These are phyloP conservation scores for Clarias batrachus DNA, from an alignment of 2,113 vertebrate genomes.

Conservation along the genomic window DNA sequence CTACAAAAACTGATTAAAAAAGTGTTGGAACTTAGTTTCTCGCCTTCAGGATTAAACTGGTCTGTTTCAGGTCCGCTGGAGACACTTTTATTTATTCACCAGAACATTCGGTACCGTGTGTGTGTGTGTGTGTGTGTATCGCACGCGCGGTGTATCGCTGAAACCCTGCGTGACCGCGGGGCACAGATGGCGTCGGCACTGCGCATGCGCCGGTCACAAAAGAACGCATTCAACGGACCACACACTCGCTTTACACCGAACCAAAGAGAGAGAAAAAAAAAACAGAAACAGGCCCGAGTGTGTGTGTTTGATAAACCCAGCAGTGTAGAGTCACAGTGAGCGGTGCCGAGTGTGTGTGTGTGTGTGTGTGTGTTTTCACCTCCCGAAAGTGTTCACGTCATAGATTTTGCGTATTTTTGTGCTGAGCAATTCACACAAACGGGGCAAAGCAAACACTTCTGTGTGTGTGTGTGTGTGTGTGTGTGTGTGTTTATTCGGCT, in stretches of 20 bases:
- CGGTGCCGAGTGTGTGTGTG: background rate
- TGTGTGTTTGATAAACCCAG: background rate
- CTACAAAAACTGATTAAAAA: too few species aligned
- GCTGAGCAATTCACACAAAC: background rate
- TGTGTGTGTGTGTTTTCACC: background rate
- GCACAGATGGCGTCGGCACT: slow-evolving; percentile 23
- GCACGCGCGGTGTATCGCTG: background rate
- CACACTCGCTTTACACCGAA: background rate
- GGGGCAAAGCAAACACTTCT: background rate
- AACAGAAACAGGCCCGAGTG: background rate
- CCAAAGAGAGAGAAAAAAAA: background rate
- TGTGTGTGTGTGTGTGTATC: background rate
- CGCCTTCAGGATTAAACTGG: too few species aligned
- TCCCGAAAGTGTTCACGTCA: background rate
- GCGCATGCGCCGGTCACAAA: slow-evolving; percentile 45
- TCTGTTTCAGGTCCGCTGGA: too few species aligned
- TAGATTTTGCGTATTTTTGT: background rate
- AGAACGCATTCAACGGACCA: slow-evolving; percentile 31
- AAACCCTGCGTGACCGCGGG: background rate
- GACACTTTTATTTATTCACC: background rate
- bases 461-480: too few species aligned
- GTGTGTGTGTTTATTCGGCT: background rate
- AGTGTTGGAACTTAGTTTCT: too few species aligned
- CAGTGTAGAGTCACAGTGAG: background rate
- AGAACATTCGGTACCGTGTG: background rate